Percentiles rank a stretch among this genome's conserved stretches.
Conservation (phyloP, 2,113 vertebrate genomes). For the Aegithalos caudatus region DNA sequence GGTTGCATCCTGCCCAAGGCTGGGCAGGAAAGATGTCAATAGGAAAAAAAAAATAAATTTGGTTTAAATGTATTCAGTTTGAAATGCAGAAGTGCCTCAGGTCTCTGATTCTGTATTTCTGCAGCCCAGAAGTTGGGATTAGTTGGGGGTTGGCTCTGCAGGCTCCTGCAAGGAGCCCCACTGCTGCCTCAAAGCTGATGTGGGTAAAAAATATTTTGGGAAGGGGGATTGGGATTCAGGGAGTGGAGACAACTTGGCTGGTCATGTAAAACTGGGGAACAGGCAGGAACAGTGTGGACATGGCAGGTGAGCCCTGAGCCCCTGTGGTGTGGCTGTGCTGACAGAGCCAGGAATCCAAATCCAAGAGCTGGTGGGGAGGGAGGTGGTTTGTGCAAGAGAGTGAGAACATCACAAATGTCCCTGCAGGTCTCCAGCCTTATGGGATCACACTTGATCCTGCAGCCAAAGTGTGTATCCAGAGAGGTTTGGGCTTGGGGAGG, state of each 20-base stretch:
- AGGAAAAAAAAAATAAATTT: not conserved
- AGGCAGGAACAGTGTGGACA: not conserved
- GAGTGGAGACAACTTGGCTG: not conserved
- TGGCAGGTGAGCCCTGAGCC: rapidly evolving
- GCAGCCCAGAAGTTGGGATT: not conserved
- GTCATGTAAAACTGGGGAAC: not conserved
- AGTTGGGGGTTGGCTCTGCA: not conserved
- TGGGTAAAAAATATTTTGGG: not conserved
- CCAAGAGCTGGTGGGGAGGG: not conserved
- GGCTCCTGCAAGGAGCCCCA: not conserved
- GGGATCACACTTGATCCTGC: not conserved
- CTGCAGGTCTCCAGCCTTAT: not conserved
- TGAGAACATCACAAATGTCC: not conserved
- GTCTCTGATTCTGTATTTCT: not conserved
- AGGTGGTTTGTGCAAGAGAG: not conserved
- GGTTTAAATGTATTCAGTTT: not conserved
- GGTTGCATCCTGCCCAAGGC: conserved; percentile 33
- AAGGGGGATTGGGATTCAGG: not conserved
- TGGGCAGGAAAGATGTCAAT: not conserved
- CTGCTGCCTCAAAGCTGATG: not conserved
- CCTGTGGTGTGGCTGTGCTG: not conserved
- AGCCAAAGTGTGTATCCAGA: not conserved
- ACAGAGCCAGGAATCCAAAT: not conserved
- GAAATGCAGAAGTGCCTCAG: not conserved
- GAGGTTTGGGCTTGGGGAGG: not conserved